Evolutionary conservation across 2,113 vertebrate genomes (phyloP).

Genomic region (Propithecus coquereli): DNA sequence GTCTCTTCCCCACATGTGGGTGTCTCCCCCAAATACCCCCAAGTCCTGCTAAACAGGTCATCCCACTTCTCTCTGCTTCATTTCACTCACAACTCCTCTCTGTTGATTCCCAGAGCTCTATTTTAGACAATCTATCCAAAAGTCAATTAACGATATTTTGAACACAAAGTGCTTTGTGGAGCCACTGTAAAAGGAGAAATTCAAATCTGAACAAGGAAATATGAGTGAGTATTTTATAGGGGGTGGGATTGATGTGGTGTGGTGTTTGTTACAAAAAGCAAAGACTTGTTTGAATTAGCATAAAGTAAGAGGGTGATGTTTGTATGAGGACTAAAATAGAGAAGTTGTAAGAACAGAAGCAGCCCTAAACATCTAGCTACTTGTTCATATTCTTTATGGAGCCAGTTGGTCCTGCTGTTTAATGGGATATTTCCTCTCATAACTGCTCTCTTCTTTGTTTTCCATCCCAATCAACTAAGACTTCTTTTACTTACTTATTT

Average conservation of each 20-base stretch:
- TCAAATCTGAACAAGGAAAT: neutral
- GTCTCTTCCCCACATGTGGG: no score
- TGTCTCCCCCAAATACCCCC: no score
- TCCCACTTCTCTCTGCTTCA: no score
- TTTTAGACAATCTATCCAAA: no score
- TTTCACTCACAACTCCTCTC: no score
- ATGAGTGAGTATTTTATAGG: neutral
- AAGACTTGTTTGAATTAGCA: neutral
- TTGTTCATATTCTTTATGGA: neutral
- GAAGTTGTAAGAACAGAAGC: neutral
- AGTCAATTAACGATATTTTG: no score
- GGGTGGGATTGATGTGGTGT: neutral
- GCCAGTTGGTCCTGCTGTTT: neutral
- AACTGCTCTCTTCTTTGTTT: neutral
- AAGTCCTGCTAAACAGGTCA: no score
- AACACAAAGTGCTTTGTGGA: neutral
- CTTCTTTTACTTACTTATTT: neutral
- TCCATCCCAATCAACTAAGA: neutral
- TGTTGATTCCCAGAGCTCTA: no score
- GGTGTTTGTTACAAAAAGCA: neutral
- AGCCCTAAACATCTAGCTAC: neutral
- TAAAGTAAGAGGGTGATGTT: neutral
- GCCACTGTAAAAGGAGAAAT: neutral
- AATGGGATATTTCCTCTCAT: neutral
- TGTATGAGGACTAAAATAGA: neutral